A percentile compares a stretch with the other conserved stretches of the same genome.
Evolutionary conservation across 2,888 invertebrate genomes (phyloP).

Genomic region (Liodrosophila aerea): DNA sequence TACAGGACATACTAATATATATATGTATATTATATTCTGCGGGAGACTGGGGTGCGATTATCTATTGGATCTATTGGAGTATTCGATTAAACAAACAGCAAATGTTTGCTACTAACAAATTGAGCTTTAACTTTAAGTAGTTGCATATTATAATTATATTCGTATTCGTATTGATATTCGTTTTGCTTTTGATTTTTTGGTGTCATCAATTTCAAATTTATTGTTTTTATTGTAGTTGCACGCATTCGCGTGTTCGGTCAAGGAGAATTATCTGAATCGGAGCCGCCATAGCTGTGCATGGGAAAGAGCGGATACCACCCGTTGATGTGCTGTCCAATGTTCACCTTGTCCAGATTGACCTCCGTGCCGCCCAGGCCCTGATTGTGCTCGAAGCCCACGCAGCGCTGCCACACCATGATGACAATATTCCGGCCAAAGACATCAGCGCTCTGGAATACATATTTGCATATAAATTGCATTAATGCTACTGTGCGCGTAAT

Average conservation of each 20-base stretch:
- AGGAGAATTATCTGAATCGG: constrained; percentile 84
- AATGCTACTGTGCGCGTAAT: constrained; percentile 38
- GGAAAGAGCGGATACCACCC: constrained; percentile 97
- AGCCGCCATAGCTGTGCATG: constrained; percentile 90
- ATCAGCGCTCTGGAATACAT: constrained; percentile 85
- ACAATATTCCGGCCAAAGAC: constrained; percentile 91
- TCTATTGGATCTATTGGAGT: neutral
- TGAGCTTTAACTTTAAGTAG: constrained; percentile 63
- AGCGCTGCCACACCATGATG: constrained; percentile 96
- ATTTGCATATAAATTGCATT: constrained; percentile 62
- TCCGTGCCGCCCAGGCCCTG: constrained; percentile 91
- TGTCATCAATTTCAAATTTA: constrained; percentile 60
- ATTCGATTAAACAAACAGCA: constrained; percentile 26
- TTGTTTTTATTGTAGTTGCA: constrained; percentile 41
- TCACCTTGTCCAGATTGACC: constrained; percentile 90
- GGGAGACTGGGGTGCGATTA: neutral
- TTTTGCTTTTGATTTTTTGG: constrained; percentile 40
- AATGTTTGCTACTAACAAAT: constrained; percentile 68
- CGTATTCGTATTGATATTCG: neutral
- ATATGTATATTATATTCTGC: neutral
- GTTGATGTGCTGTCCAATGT: constrained; percentile 89
- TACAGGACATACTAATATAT: constrained; percentile 6
- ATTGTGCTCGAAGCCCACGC: constrained; percentile 94
- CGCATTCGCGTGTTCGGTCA: constrained; percentile 80
- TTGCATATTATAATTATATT: constrained; percentile 25